A percentile compares a stretch with the other conserved stretches of the same genome.
Evolutionary conservation across 1,140 invertebrate species (phyloP).

Genomic region (Caenorhabditis elegans): DNA sequence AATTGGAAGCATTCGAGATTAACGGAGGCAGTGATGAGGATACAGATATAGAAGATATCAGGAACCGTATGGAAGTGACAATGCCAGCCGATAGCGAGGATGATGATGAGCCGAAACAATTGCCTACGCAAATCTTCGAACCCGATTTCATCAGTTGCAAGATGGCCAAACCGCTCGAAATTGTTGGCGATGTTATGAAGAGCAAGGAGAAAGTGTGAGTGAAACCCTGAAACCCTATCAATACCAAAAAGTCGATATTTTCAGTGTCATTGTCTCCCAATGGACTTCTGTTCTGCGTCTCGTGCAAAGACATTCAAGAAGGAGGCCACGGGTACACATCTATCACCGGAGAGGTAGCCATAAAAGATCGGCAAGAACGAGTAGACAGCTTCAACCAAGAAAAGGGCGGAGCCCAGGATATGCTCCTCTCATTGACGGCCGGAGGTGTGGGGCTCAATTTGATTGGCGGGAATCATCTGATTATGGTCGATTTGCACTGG

Average conservation of each 20-base stretch:
- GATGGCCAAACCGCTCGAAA: no score
- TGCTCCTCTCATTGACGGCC: slow-evolving; percentile 82
- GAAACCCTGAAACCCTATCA: no score
- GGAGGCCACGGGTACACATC: slow-evolving; percentile 17
- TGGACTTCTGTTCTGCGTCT: slow-evolving; percentile 49
- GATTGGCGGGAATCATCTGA: slow-evolving; percentile 77
- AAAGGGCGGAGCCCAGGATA: slow-evolving; percentile 40
- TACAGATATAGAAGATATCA: neutral
- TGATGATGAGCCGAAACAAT: no score
- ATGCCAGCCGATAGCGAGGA: neutral
- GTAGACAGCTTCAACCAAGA: slow-evolving; percentile 47
- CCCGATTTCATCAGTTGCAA: no score
- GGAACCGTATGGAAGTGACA: neutral
- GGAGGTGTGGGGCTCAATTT: slow-evolving; percentile 88
- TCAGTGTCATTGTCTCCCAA: slow-evolving; percentile 50
- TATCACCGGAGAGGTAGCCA: slow-evolving; percentile 42
- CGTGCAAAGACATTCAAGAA: slow-evolving; percentile 36
- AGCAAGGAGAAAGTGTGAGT: no score
- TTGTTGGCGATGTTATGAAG: no score
- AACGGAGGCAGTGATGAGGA: neutral
- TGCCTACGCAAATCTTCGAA: no score
- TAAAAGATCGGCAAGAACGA: slow-evolving; percentile 44
- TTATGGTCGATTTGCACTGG: slow-evolving; percentile 88
- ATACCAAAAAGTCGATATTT: no score
- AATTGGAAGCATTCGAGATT: neutral